Evolutionary conservation across 2,113 vertebrate species (phyloP), one percentile per base, ranked within the genome.

Genomic region (Limnothrissa miodon): DNA sequence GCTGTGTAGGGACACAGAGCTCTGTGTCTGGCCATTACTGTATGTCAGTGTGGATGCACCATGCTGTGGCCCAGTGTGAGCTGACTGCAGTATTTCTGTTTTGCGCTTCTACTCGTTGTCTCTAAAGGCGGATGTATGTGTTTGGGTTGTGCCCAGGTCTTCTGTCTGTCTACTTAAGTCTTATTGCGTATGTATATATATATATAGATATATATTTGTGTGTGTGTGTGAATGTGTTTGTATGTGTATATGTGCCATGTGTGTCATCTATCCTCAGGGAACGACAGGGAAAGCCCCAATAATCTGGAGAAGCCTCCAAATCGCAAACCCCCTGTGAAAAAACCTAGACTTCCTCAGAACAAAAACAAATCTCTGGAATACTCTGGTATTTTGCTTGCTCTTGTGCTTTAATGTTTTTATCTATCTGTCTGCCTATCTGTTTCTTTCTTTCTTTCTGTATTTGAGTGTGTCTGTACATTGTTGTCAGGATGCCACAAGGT

Each of bases 321-420:
- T 87, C 93, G 93, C 89, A 94, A 94, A 90, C 92, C 93, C 90
- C 93, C 93, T 0, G 89, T 93, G 93, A 94, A 94, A 93, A 94
- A 93, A 90, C 93, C 93, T 91, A 93, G 93, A 92, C 91, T 94
- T 51, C 93, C 93, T 90, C 93, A 93, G 90, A 93, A 93, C 92
- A 93, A 90, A 93, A 93, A 92, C 91, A 93, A 92, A 85, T 93
- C 93, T n/a, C 89, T 93, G 92, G 93, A 93, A 78, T 66, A 91
- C 90, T 92, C 92, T 90, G 93, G 92, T 93, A 93, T 89, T n/a
- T 89, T 74, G 85, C 87, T 91, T 89, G 90, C 81, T 86, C 66
- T 91, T 39, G 4, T 42, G 21, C 21, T 78, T 21, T 78, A 56
- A 4, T 33, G 23, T 17, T 0, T 13, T 59, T 15, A n/a, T 74